Percentiles rank a stretch among this genome's conserved stretches.
Evolutionary conservation across 2,797 vertebrate genomes (phyloP).

Genomic region (Anguilla megastoma): DNA sequence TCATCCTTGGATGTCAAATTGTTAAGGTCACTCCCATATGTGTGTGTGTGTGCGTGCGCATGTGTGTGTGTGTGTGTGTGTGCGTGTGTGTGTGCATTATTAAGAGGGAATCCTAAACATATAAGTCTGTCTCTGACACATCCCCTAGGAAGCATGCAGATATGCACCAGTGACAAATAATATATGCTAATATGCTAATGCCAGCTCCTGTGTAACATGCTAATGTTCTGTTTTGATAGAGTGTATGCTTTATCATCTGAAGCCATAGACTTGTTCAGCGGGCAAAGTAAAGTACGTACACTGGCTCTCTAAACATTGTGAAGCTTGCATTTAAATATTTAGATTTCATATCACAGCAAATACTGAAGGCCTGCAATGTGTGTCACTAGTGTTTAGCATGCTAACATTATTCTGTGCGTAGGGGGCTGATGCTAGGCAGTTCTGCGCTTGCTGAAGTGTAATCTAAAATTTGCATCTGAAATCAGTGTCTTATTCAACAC

Average conservation of each 20-base stretch:
- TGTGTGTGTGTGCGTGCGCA: too few species aligned
- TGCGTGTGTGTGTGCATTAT: neutral
- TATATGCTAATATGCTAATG: neutral
- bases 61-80: too few species aligned
- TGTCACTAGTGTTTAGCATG: neutral
- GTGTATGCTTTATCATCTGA: neutral
- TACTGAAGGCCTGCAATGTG: neutral
- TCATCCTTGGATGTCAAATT: too few species aligned
- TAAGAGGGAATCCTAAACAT: neutral
- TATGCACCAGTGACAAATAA: neutral
- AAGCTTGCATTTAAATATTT: neutral
- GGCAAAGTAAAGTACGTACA: neutral
- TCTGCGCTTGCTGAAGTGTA: neutral
- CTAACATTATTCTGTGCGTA: neutral
- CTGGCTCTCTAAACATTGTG: neutral
- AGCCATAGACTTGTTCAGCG: neutral
- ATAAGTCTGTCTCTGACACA: neutral
- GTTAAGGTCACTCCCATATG: too few species aligned
- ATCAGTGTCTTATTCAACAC: neutral
- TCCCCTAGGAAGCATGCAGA: neutral
- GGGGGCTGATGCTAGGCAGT: too few species aligned
- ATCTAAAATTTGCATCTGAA: neutral
- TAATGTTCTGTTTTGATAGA: neutral
- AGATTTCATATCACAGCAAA: neutral
- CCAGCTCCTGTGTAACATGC: neutral